Conservation (phyloP, 1,140 invertebrate species). For the Lasioglossum albipes region DNA sequence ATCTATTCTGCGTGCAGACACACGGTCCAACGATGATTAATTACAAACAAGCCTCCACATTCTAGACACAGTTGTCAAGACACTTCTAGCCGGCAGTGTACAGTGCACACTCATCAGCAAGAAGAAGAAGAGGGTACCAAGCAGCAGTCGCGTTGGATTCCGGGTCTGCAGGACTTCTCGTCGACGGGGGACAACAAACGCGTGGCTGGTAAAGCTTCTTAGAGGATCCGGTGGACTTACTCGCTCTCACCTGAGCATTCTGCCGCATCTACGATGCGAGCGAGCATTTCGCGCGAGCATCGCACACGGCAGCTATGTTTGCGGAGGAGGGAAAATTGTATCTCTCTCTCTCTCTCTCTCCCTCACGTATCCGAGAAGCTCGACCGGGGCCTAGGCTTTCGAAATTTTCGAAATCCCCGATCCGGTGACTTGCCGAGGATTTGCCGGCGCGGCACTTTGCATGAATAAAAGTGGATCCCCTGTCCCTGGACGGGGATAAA, state of each 20-base stretch:
- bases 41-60: no score
- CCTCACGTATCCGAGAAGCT: no score
- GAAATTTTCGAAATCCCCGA: neutral
- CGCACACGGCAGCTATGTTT: no score
- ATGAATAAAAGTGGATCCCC: constrained; percentile 4
- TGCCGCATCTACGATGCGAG: neutral
- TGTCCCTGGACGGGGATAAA: constrained; percentile 6
- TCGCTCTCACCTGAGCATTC: neutral
- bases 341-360: no score
- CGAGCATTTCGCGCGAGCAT: no score
- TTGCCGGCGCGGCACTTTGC: constrained; percentile 5
- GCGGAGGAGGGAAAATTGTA: no score
- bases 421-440: neutral
- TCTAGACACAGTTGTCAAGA: no score
- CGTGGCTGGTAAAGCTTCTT: constrained; percentile 29
- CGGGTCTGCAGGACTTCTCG: constrained; percentile 5
- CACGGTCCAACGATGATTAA: no score
- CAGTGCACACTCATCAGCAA: constrained; percentile 3
- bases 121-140: constrained; percentile 36
- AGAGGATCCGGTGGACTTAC: constrained; percentile 15
- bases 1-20: no score
- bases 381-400: neutral
- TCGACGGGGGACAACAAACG: constrained; percentile 45
- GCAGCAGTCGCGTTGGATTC: neutral
- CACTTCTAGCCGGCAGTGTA: no score